phyloP scores from a whole-genome alignment of 92 coral and sea anemone genomes.

The Nematostella vectensis region DNA sequence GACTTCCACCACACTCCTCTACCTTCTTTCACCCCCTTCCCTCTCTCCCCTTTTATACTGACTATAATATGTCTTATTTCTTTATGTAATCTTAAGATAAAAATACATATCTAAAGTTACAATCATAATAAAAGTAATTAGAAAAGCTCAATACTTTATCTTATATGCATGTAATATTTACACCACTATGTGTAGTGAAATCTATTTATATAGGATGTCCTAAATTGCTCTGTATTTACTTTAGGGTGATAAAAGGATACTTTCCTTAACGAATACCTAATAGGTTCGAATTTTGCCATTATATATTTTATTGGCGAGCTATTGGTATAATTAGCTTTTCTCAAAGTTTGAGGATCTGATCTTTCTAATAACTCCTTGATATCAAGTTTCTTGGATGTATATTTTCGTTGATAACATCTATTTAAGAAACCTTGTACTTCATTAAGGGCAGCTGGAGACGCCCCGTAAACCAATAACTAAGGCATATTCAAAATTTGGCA shows the following conservation, averaged over 20 bases:
- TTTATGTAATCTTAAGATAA: background rate
- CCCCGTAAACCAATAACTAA: background rate
- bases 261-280: background rate
- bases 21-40: too few species aligned
- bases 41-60: too few species aligned
- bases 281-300: background rate
- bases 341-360: background rate
- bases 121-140: too few species aligned
- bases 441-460: slow-evolving; percentile 1
- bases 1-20: too few species aligned
- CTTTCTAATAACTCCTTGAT: background rate
- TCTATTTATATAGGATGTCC: background rate
- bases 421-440: too few species aligned
- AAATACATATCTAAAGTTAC: background rate
- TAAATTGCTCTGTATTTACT: background rate
- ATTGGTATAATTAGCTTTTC: background rate
- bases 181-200: background rate
- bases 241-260: background rate
- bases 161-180: background rate
- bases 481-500: background rate
- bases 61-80: too few species aligned
- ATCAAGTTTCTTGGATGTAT: too few species aligned
- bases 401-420: too few species aligned
- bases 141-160: background rate
- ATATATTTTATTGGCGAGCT: background rate